phyloP scores from a whole-genome alignment of 2,797 vertebrate species.

The Hydrophis major region DNA sequence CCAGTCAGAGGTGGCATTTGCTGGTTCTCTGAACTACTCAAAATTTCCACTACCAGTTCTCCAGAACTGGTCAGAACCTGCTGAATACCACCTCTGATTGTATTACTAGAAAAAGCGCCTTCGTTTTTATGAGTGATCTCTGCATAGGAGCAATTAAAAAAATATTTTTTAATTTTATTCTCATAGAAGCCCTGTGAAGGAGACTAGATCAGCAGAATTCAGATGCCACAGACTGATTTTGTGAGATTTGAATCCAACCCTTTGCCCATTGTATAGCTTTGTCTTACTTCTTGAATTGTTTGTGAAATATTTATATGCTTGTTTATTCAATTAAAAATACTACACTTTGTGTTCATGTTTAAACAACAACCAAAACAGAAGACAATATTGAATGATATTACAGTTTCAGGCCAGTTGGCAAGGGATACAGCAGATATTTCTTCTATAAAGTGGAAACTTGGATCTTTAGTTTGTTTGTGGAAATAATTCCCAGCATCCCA shows the following conservation, averaged over 20 bases:
- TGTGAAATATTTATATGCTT: background rate
- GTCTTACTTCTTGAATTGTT: background rate
- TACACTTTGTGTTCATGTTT: too few relatives aligned
- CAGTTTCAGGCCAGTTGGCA: background rate
- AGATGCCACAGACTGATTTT: background rate
- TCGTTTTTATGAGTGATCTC: background rate
- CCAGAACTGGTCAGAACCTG: too few relatives aligned
- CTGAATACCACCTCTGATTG: too few relatives aligned
- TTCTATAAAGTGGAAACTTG: background rate
- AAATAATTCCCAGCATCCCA: background rate
- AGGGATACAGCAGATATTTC: background rate
- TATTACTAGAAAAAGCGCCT: background rate
- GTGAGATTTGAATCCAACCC: background rate
- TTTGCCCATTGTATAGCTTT: background rate
- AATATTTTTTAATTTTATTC: background rate
- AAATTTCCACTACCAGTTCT: too few relatives aligned
- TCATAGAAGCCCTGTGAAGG: background rate
- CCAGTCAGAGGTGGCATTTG: too few relatives aligned
- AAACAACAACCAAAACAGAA: background rate
- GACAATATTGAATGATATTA: background rate
- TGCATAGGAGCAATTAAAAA: background rate
- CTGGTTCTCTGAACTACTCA: too few relatives aligned
- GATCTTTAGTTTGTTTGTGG: background rate
- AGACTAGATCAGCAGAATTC: background rate
- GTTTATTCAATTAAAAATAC: background rate